phyloP scores from a whole-genome alignment of 2,113 vertebrate species.

The Miniopterus natalensis region DNA sequence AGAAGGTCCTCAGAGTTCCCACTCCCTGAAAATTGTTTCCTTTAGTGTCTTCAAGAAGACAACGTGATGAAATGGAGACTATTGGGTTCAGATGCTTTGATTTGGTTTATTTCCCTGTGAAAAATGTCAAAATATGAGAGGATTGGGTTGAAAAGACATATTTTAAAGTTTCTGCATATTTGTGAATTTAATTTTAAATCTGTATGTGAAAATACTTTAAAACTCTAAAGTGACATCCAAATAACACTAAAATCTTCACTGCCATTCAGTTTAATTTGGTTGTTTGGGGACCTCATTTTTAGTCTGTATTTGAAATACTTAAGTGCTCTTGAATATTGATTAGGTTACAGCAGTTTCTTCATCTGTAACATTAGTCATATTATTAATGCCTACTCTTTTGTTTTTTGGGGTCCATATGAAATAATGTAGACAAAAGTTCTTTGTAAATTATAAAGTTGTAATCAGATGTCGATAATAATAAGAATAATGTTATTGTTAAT shows the following conservation, averaged over 20 bases:
- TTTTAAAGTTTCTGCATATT: conserved; percentile 1
- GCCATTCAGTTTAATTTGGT: conserved; percentile 20
- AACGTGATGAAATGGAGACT: neutral
- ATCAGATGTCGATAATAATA: neutral
- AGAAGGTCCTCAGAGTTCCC: neutral
- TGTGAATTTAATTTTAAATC: conserved; percentile 47
- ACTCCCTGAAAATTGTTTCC: neutral
- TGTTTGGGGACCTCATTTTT: conserved; percentile 39
- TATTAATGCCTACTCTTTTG: neutral
- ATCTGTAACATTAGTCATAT: neutral
- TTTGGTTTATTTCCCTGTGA: conserved; percentile 46
- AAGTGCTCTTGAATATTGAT: conserved; percentile 9
- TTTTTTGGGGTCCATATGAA: neutral
- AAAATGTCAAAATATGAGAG: conserved; percentile 14
- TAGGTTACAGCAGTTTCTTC: conserved; percentile 1
- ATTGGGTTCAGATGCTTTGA: neutral
- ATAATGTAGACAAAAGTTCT: conserved; percentile 25
- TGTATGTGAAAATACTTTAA: conserved; percentile 3
- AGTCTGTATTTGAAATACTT: conserved; percentile 2
- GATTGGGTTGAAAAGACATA: neutral
- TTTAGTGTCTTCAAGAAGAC: neutral
- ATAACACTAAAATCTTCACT: neutral
- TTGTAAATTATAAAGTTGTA: conserved; percentile 11
- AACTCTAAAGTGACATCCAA: neutral
- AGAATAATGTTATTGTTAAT: neutral